Evolutionary conservation across 2,113 vertebrate species (phyloP).

Genomic region (Paratilapia polleni): DNA sequence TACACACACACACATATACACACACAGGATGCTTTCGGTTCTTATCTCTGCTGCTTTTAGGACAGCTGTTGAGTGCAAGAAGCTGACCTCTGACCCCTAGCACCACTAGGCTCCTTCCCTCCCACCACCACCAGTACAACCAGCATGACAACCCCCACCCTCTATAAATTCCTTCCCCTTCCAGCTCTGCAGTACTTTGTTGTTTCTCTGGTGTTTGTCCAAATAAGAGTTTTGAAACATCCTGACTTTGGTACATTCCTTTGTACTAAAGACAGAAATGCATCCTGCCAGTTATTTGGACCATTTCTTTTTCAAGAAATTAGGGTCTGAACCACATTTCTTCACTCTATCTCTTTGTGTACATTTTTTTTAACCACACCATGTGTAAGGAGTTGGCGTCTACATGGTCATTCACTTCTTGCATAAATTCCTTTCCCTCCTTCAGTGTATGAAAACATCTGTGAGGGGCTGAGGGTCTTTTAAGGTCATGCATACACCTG

Average conservation of each 20-base stretch:
- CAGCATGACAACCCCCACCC: constrained; percentile 68
- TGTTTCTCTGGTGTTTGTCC: constrained; percentile 61
- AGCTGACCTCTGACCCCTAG: constrained; percentile 85
- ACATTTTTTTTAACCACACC: constrained; percentile 14
- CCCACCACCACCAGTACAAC: constrained; percentile 63
- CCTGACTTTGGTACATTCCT: constrained; percentile 15
- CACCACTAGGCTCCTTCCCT: constrained; percentile 65
- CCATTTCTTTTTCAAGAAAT: no score
- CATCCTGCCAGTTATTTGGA: not conserved
- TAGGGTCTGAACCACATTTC: not conserved
- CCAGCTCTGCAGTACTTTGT: constrained; percentile 67
- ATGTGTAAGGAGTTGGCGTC: constrained; percentile 16
- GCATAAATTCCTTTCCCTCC: constrained; percentile 9
- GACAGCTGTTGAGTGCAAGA: constrained; percentile 88
- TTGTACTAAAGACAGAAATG: not conserved
- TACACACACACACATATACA: constrained; percentile 55
- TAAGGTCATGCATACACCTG: constrained; percentile 54
- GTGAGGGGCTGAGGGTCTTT: constrained; percentile 42
- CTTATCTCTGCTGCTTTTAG: constrained; percentile 87
- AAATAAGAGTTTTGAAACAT: constrained; percentile 33
- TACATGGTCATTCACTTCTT: not conserved
- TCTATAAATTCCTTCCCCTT: constrained; percentile 78
- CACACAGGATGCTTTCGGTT: constrained; percentile 86
- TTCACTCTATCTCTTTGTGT: not conserved
- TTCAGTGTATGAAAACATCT: constrained; percentile 36